Evolutionary conservation across 2,113 vertebrate genomes (phyloP), one percentile per base, ranked within the genome.

Genomic region (Prietella phreatophila): DNA sequence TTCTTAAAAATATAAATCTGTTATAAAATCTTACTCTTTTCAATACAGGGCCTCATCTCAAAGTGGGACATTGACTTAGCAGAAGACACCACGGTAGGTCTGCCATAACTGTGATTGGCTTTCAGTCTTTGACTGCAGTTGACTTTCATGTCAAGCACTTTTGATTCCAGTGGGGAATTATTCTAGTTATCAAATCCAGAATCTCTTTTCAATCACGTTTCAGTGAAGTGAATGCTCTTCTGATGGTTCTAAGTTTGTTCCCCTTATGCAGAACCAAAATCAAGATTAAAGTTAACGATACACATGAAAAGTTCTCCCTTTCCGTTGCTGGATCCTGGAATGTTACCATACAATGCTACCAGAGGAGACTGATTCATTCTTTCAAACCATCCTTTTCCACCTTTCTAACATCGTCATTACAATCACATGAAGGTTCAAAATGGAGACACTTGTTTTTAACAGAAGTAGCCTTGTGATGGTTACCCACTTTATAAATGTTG

Each of bases 21-120:
- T 78, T 55, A 2, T 27, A 36, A 73, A 85, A 75, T 58, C 53
- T 60, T 82, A 82, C 61, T 87, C 50, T 87, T 87, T 88, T 78
- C 4, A 84, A 84, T 76, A 84, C 86, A 88, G 86, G 55, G 2
- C 2, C 5, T 22, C 27, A 5, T 65, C 4, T 6, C 7, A 83
- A 82, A n/a, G 47, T 76, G 27, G 69, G n/a, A 63, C 17, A 17
- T 75, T 76, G 36, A 75, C 11, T 7, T 47, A 58, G 2, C 2
- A 33, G 36, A 36, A 14, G 56, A 83, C 25, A 83, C 2, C 25
- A 22, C 5, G 80, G 81, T 87, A 87, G 81, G 86, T 87, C 39
- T 83, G 50, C 19, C 30, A 80, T 14, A 42, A 67, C 39, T 61
- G 56, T 69, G 30, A 42, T 50, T 19, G 50, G 11, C n/a, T 85